These are phyloP conservation scores for Drymodes brunneopygia DNA, from an alignment of 2,113 vertebrate species.

Conservation along the genomic window DNA sequence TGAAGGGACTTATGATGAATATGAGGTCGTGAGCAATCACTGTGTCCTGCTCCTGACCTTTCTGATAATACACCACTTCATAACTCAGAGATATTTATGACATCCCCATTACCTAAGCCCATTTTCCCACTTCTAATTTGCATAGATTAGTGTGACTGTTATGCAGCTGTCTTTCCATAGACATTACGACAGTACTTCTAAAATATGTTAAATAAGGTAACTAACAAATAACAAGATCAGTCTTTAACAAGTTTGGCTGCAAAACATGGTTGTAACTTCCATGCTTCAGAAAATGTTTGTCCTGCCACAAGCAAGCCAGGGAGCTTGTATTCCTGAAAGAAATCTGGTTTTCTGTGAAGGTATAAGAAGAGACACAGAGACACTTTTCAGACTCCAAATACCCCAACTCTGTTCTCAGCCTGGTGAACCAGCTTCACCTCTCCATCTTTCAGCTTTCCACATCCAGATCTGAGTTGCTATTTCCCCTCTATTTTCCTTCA, in stretches of 20 bases:
- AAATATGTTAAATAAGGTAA: background rate
- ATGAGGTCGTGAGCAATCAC: background rate
- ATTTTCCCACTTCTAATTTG: constrained; percentile 14
- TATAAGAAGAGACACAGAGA: background rate
- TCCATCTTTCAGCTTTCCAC: background rate
- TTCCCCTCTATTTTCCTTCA: background rate
- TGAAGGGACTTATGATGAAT: background rate
- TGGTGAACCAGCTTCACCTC: background rate
- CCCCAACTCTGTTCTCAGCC: background rate
- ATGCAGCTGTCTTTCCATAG: background rate
- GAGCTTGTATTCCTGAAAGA: background rate
- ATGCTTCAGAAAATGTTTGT: background rate
- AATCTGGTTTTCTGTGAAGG: background rate
- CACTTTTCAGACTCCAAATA: background rate
- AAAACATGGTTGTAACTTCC: background rate
- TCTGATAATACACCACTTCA: background rate
- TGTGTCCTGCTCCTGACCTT: background rate
- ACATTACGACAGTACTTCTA: background rate
- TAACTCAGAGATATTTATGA: constrained; percentile 24
- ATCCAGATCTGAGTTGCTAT: background rate
- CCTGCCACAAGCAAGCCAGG: background rate
- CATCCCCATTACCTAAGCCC: background rate
- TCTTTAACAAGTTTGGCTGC: background rate
- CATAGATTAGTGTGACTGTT: background rate
- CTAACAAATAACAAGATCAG: background rate